Conservation (phyloP, 2,888 invertebrate genomes). For the Anticlea derivata region DNA sequence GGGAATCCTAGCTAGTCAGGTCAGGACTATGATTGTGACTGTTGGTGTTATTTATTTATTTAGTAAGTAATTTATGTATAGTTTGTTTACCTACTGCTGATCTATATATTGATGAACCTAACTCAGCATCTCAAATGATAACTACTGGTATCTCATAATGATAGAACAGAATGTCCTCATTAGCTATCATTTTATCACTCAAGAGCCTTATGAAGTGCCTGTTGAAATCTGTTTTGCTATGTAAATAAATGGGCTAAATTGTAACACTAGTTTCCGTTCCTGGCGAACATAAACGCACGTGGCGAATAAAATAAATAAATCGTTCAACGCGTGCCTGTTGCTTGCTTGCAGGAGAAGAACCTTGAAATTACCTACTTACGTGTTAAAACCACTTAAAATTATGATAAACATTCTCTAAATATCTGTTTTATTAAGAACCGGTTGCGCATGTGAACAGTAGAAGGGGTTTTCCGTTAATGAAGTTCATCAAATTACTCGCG, state of each 20-base stretch:
- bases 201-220: constrained; percentile 34
- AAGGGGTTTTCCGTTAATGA: constrained; percentile 27
- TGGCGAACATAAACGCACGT: constrained; percentile 56
- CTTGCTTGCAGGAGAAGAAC: constrained; percentile 42
- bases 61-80: too few relatives aligned
- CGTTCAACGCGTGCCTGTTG: constrained; percentile 58
- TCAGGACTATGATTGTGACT: too few relatives aligned
- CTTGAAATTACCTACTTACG: constrained; percentile 57
- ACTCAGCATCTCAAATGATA: too few relatives aligned
- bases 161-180: not conserved
- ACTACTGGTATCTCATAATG: too few relatives aligned
- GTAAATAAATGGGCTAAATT: constrained; percentile 47
- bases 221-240: constrained; percentile 35
- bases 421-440: constrained; percentile 38
- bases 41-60: too few relatives aligned
- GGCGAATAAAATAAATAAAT: constrained; percentile 74
- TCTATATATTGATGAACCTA: too few relatives aligned
- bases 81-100: too few relatives aligned
- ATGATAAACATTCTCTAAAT: constrained; percentile 56
- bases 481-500: constrained; percentile 14
- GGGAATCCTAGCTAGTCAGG: too few relatives aligned
- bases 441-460: constrained; percentile 22
- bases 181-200: constrained; percentile 22
- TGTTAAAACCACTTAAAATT: constrained; percentile 53
- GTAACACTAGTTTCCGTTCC: constrained; percentile 55